Evolutionary conservation across 2,888 invertebrate genomes (phyloP).

Genomic region (Rhamphomyia laevipes): DNA sequence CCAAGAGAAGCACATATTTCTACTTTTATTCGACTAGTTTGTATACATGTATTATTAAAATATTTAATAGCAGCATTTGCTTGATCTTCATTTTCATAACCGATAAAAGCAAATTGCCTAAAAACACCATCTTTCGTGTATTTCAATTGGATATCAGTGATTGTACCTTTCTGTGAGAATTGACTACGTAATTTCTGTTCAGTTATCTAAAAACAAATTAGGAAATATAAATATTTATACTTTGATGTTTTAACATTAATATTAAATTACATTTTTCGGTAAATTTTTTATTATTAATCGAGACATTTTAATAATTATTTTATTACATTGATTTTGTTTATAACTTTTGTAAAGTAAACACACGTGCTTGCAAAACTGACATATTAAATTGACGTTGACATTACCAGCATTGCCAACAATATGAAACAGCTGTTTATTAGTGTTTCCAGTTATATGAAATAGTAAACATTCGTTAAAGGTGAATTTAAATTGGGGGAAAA

Average conservation of each 20-base stretch:
- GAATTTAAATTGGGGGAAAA: too few relatives aligned
- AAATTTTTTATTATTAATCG: neutral
- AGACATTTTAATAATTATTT: neutral
- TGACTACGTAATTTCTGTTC: constrained; percentile 61
- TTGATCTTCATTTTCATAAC: constrained; percentile 70
- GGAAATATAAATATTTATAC: neutral
- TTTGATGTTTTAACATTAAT: too few relatives aligned
- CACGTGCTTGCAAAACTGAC: too few relatives aligned
- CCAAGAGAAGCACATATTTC: constrained; percentile 59
- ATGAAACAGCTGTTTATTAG: too few relatives aligned
- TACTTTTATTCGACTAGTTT: constrained; percentile 69
- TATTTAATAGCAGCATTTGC: constrained; percentile 64
- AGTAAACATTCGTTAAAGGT: too few relatives aligned
- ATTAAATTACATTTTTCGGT: constrained; percentile 64
- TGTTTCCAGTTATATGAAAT: too few relatives aligned
- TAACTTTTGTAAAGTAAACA: too few relatives aligned
- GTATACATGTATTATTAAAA: constrained; percentile 76
- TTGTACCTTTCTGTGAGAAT: constrained; percentile 68
- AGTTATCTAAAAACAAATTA: constrained; percentile 52
- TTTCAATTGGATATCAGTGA: constrained; percentile 91
- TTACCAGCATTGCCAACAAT: too few relatives aligned
- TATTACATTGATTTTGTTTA: too few relatives aligned
- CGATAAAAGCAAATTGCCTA: constrained; percentile 87
- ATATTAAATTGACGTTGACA: too few relatives aligned
- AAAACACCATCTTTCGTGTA: constrained; percentile 86